Evolutionary conservation across 2,113 vertebrate genomes (phyloP).

Genomic region (Solenodon paradoxus): DNA sequence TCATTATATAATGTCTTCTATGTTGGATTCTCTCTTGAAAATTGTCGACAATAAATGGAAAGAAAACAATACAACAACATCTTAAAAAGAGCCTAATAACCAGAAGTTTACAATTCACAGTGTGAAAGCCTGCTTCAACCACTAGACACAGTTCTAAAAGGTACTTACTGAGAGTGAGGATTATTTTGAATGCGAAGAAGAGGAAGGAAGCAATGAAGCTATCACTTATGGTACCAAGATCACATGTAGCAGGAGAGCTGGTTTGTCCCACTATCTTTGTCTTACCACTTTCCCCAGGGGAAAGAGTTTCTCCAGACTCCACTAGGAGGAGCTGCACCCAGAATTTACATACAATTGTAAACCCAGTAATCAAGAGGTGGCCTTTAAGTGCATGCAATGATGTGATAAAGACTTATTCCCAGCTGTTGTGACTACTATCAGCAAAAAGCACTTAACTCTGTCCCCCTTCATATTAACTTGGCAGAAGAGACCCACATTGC

Average conservation of each 20-base stretch:
- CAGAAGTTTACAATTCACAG: background rate
- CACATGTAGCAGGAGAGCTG: background rate
- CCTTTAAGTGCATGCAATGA: background rate
- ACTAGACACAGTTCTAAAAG: background rate
- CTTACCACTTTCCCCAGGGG: background rate
- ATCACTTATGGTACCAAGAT: fast-evolving
- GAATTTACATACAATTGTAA: background rate
- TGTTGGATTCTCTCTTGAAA: background rate
- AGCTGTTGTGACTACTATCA: background rate
- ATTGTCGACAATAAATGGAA: background rate
- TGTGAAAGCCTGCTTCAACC: background rate
- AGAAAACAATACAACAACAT: background rate
- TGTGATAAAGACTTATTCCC: background rate
- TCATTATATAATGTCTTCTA: background rate
- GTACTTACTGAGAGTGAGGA: background rate
- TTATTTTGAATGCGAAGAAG: background rate
- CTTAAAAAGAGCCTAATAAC: background rate
- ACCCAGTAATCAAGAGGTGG: background rate
- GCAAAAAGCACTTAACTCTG: background rate
- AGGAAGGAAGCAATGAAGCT: background rate
- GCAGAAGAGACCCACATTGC: background rate
- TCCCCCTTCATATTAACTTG: background rate
- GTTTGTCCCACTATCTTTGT: background rate
- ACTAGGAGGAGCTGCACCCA: background rate
- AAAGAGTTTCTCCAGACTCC: background rate